Evolutionary conservation across 2,888 invertebrate genomes (phyloP).

Genomic region (Pseudolycoriella hygida): DNA sequence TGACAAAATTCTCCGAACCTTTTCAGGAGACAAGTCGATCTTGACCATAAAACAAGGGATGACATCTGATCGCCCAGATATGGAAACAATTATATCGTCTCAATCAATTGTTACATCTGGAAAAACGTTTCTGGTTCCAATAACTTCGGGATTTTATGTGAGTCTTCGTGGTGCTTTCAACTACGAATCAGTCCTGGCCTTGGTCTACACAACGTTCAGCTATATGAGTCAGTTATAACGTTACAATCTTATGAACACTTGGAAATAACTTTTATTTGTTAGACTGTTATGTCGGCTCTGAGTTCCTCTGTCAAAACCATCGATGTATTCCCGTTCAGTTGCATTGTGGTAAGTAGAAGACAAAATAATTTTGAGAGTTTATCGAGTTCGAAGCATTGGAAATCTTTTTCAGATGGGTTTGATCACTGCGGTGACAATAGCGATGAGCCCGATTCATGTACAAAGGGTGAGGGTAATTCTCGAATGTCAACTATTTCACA

Average conservation of each 20-base stretch:
- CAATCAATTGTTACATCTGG: slow-evolving; percentile 18
- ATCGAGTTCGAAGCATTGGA: too few relatives aligned
- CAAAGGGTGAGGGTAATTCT: slow-evolving; percentile 25
- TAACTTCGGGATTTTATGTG: slow-evolving; percentile 48
- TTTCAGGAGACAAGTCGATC: slow-evolving; percentile 37
- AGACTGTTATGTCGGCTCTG: slow-evolving; percentile 49
- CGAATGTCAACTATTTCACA: background rate
- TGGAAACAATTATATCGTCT: slow-evolving; percentile 32
- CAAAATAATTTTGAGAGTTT: too few relatives aligned
- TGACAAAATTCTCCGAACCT: too few relatives aligned
- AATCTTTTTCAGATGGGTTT: slow-evolving; percentile 33
- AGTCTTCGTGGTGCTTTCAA: slow-evolving; percentile 45
- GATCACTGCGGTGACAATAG: slow-evolving; percentile 60
- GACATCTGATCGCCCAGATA: slow-evolving; percentile 40
- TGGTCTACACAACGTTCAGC: slow-evolving; percentile 52
- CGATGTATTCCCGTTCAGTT: slow-evolving; percentile 48
- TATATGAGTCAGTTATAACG: slow-evolving; percentile 36
- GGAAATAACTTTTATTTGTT: background rate
- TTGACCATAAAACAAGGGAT: slow-evolving; percentile 46
- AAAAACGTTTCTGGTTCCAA: slow-evolving; percentile 41
- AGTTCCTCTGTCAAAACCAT: slow-evolving; percentile 52
- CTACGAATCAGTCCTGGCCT: slow-evolving; percentile 41
- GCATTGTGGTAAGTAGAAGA: slow-evolving; percentile 43
- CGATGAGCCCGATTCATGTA: slow-evolving; percentile 46
- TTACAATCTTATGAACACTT: background rate